Conservation (phyloP, 2,113 vertebrate genomes). For the Globicephala melas region DNA sequence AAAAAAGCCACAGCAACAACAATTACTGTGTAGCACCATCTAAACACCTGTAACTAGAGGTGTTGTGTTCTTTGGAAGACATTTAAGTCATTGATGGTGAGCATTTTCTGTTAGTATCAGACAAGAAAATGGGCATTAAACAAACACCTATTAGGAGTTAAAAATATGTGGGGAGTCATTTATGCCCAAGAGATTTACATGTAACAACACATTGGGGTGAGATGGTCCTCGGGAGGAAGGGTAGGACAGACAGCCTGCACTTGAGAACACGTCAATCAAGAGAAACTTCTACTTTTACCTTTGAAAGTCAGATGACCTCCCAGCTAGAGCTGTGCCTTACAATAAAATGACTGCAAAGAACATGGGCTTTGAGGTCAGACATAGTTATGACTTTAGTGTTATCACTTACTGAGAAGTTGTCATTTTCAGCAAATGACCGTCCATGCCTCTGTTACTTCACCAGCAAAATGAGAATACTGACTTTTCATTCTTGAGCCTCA, state of each 20-base stretch:
- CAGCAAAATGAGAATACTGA: no score
- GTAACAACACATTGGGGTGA: background rate
- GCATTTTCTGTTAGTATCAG: background rate
- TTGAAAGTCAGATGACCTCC: background rate
- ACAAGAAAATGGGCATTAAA: background rate
- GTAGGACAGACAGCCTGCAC: background rate
- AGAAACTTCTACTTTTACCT: background rate
- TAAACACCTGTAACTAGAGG: background rate
- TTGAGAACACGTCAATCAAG: accelerated
- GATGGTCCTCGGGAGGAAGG: no score
- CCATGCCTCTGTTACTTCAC: background rate
- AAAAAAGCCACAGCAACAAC: background rate
- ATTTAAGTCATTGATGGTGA: background rate
- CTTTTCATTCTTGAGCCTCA: background rate
- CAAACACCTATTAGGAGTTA: background rate
- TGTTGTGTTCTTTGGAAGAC: background rate
- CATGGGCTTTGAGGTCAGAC: accelerated
- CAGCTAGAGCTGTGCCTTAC: background rate
- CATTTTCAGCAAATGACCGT: background rate
- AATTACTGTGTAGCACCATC: accelerated
- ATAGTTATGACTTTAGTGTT: accelerated
- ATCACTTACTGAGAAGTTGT: background rate
- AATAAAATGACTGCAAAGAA: accelerated
- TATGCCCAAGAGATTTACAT: background rate
- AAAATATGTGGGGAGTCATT: background rate